Conservation (phyloP, 2,797 vertebrate genomes). For the Girardinus metallicus region DNA sequence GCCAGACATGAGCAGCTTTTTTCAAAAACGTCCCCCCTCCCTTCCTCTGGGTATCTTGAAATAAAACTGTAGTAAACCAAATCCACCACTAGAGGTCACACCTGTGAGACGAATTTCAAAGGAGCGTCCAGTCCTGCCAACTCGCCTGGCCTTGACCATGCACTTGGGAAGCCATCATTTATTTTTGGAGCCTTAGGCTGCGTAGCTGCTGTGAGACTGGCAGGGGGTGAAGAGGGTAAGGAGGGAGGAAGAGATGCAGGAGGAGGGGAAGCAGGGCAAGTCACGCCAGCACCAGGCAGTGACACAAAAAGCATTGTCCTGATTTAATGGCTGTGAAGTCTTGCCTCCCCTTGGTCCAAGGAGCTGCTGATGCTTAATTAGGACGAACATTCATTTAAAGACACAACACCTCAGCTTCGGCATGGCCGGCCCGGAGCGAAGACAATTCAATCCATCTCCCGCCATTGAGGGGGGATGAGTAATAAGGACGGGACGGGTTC, state of each 20-base stretch:
- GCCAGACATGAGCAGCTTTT: not conserved
- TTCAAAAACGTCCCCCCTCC: not conserved
- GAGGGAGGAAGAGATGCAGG: slow-evolving; percentile 41
- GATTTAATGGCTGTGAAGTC: slow-evolving; percentile 80
- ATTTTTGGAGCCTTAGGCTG: slow-evolving; percentile 78
- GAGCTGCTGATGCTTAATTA: slow-evolving; percentile 73
- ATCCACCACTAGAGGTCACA: slow-evolving; percentile 60
- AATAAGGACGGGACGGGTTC: slow-evolving; percentile 52
- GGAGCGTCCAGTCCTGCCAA: slow-evolving; percentile 62
- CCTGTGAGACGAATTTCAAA: slow-evolving; percentile 31
- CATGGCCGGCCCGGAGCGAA: slow-evolving; percentile 46
- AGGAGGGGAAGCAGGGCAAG: slow-evolving; percentile 52
- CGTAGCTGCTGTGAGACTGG: slow-evolving; percentile 72
- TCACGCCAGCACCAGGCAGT: slow-evolving; percentile 63
- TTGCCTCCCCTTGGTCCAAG: slow-evolving; percentile 69
- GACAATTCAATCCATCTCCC: slow-evolving; percentile 61
- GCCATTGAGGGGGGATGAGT: slow-evolving; percentile 59
- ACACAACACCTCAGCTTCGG: slow-evolving; percentile 45
- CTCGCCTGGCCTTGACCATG: slow-evolving; percentile 73
- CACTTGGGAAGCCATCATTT: slow-evolving; percentile 75
- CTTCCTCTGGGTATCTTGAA: not conserved
- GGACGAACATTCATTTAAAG: slow-evolving; percentile 54
- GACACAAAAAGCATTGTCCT: slow-evolving; percentile 84
- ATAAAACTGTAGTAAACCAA: slow-evolving; percentile 26
- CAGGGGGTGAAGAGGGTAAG: slow-evolving; percentile 50